These are phyloP conservation scores for Phalacrocorax aristotelis DNA, from an alignment of 2,113 vertebrate species.

Conservation along the genomic window DNA sequence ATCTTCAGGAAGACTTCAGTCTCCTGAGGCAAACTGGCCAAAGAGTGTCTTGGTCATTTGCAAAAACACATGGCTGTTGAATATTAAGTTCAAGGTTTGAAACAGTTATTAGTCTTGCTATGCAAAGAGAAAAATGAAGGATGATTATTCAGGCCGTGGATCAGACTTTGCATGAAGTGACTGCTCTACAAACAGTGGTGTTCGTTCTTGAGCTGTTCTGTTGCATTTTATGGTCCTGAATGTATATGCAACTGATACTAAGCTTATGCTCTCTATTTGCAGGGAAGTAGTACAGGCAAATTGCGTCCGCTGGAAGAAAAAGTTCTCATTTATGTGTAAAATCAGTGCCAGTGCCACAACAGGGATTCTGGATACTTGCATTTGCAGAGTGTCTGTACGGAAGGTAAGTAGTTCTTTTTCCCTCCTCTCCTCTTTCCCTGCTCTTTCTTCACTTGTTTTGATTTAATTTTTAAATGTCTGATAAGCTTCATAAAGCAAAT, in stretches of 20 bases:
- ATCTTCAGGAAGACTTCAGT: background rate
- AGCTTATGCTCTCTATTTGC: background rate
- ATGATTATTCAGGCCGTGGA: background rate
- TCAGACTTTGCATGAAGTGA: background rate
- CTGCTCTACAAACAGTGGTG: background rate
- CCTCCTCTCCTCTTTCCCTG: background rate
- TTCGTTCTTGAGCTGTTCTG: background rate
- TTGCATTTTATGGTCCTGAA: background rate
- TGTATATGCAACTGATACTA: background rate
- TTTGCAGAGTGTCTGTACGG: constrained; percentile 92
- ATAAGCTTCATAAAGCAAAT: background rate
- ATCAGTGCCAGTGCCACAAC: constrained; percentile 90
- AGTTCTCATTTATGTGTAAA: constrained; percentile 91
- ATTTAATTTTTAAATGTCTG: background rate
- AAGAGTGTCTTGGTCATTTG: background rate
- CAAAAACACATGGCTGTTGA: background rate
- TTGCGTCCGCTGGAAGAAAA: constrained; percentile 91
- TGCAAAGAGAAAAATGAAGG: background rate
- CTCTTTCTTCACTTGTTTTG: background rate
- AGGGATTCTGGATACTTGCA: constrained; percentile 88
- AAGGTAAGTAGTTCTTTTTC: constrained; percentile 75
- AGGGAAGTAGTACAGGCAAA: constrained; percentile 92
- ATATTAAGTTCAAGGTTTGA: background rate
- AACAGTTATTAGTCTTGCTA: background rate
- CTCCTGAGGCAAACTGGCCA: background rate